Evolutionary conservation across 2,797 vertebrate genomes (phyloP), one percentile per base, ranked within the genome.

Genomic region (Serranus cabrilla): DNA sequence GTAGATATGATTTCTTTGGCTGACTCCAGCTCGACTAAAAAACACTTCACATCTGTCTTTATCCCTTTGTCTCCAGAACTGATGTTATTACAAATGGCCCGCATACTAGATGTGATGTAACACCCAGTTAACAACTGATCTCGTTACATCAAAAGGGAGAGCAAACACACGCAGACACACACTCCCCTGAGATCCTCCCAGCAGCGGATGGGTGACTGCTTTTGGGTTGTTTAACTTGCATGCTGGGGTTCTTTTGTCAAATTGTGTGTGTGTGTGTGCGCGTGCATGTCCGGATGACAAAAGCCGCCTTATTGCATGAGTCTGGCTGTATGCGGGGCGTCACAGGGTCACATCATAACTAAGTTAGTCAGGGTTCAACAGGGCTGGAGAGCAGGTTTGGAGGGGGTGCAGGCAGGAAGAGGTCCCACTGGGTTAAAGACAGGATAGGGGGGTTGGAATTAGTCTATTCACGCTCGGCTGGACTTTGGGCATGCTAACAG

Each of bases 291-390:
- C 0, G 3, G 7, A 78, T 73, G 76, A 89, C 85, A 92, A 90
- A 89, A 85, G 85, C 56, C 0, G 31, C 70, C 65, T 88, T 78
- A 82, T 70, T 83, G 81, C 65, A 74, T 83, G 82, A 83, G 81
- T 83, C 84, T 88, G 79, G 72, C 65, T 90, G 55, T 82, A 52
- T 46, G 87, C 72, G 81, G 91, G 81, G 78, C 84, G 75, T 88
- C 83, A 80, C 87, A 40, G 90, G 90, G 89, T 91, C 89, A 89
- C 57, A 66, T 87, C 83, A 62, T 93, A 93, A 93, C 93, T 82
- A 55, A 80, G 86, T 94, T 93, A 93, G 91, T 90, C 82, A 89
- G 80, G 91, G 89, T 85, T 88, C 84, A 90, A 60, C 72, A 61
- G 78, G 83, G 70, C 54, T 82, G 67, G 42, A 78, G 76, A 77